A percentile compares a stretch with the other conserved stretches of the same genome.
Conservation (phyloP, 2,113 vertebrate genomes). For the Clarias macrocephalus region DNA sequence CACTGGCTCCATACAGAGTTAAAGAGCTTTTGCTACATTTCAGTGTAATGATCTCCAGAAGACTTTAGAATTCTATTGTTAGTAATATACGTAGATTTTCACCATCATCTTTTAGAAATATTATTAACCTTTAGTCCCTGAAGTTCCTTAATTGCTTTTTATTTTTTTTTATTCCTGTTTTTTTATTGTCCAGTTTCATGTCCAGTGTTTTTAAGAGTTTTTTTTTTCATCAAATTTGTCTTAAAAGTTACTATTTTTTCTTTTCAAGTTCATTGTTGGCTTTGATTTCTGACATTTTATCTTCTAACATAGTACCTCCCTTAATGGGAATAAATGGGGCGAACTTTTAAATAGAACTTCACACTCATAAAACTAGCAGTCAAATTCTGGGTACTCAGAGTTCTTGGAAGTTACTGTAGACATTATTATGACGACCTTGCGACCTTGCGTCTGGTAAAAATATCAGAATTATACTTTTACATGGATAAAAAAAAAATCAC, state of each 20-base stretch:
- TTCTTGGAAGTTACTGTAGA: background rate
- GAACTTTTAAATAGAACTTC: background rate
- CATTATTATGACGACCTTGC: background rate
- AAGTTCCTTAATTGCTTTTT: background rate
- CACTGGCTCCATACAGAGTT: background rate
- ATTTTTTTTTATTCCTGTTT: background rate
- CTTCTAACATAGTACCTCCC: background rate
- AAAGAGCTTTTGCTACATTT: background rate
- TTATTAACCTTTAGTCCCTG: background rate
- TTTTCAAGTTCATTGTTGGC: background rate
- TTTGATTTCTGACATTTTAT: background rate
- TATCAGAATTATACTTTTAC: background rate
- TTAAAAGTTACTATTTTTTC: background rate
- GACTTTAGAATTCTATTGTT: background rate
- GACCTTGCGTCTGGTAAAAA: background rate
- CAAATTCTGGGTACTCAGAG: background rate
- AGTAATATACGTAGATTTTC: background rate
- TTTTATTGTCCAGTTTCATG: no score
- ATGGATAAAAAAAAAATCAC: background rate
- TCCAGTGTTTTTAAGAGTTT: background rate
- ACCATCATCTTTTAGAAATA: background rate
- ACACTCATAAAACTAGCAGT: background rate
- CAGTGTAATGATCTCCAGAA: background rate
- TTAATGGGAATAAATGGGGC: background rate
- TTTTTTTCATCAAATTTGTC: background rate